phyloP scores from a whole-genome alignment of 2,797 vertebrate genomes.

The Typhlichthys subterraneus region DNA sequence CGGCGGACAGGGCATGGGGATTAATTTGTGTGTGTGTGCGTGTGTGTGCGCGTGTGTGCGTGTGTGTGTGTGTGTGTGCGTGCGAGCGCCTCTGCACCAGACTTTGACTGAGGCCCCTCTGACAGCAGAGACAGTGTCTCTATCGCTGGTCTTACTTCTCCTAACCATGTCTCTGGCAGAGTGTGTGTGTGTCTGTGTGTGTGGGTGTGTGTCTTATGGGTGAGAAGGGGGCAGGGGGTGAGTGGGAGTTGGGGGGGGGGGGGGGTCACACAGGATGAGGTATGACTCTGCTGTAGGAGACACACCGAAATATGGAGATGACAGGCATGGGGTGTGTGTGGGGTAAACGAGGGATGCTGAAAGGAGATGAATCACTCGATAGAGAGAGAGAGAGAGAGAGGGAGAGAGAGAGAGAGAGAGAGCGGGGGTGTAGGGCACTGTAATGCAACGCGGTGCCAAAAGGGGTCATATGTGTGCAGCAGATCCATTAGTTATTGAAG shows the following conservation, averaged over 20 bases:
- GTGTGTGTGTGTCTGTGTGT: conserved; percentile 34
- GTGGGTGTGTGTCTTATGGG: conserved; percentile 6
- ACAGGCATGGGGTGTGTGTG: conserved; percentile 4
- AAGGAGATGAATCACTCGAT: conserved; percentile 40
- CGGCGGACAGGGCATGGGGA: conserved; percentile 67
- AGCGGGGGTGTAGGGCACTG: conserved; percentile 54
- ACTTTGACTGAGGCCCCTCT: conserved; percentile 74
- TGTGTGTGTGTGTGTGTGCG: conserved; percentile 17
- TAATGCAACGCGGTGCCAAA: conserved; percentile 77
- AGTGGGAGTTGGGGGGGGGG: not conserved
- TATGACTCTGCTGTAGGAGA: not conserved
- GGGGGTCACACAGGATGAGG: not conserved
- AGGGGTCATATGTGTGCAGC: conserved; percentile 82
- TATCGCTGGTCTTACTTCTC: conserved; percentile 47
- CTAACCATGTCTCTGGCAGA: conserved; percentile 20
- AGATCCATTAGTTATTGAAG: conserved; percentile 63
- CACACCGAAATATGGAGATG: not conserved
- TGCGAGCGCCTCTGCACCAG: conserved; percentile 64
- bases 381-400: conserved; percentile 25
- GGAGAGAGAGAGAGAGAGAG: conserved; percentile 30
- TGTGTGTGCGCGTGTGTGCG: conserved; percentile 4
- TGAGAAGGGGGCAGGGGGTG: not conserved
- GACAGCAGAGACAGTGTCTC: conserved; percentile 59
- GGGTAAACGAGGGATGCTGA: conserved; percentile 34
- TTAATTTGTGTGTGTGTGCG: conserved; percentile 60